phyloP scores from a whole-genome alignment of 2,113 vertebrate genomes.

The Desmodus rotundus region DNA sequence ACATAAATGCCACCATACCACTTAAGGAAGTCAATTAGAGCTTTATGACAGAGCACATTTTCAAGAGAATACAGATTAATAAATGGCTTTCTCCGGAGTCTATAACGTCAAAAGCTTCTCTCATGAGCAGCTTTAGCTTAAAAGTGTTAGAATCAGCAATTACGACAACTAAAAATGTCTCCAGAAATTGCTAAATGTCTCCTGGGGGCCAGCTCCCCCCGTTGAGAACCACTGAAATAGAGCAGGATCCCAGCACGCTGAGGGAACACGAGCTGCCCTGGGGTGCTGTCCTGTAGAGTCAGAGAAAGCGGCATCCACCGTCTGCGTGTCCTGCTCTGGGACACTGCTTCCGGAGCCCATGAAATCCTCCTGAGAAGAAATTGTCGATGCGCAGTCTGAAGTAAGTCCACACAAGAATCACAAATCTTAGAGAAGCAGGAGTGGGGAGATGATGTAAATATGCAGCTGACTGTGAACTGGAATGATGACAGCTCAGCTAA shows the following conservation, averaged over 20 bases:
- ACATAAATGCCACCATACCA: slow-evolving; percentile 62
- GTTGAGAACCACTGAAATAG: neutral
- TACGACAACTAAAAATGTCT: neutral
- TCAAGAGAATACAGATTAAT: slow-evolving; percentile 59
- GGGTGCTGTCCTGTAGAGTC: rapidly evolving
- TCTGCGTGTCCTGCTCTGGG: neutral
- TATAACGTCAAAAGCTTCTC: slow-evolving; percentile 58
- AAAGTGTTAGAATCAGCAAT: neutral
- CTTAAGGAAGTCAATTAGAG: slow-evolving; percentile 62
- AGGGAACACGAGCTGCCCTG: neutral
- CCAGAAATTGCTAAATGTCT: neutral
- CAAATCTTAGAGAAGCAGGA: slow-evolving; percentile 14
- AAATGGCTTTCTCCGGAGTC: slow-evolving; percentile 63
- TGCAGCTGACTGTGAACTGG: slow-evolving; percentile 41
- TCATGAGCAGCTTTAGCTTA: slow-evolving; percentile 53
- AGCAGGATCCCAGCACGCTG: neutral
- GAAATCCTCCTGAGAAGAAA: neutral
- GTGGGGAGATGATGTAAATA: neutral
- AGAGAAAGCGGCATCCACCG: neutral
- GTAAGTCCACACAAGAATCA: slow-evolving; percentile 2
- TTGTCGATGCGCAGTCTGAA: neutral
- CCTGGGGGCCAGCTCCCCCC: no score
- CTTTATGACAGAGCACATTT: slow-evolving; percentile 67
- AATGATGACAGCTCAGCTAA: slow-evolving; percentile 41
- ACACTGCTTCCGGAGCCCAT: neutral